Base-by-base conservation (phyloP, 2,888 invertebrate genomes). In the Erebia epiphron region DNA sequence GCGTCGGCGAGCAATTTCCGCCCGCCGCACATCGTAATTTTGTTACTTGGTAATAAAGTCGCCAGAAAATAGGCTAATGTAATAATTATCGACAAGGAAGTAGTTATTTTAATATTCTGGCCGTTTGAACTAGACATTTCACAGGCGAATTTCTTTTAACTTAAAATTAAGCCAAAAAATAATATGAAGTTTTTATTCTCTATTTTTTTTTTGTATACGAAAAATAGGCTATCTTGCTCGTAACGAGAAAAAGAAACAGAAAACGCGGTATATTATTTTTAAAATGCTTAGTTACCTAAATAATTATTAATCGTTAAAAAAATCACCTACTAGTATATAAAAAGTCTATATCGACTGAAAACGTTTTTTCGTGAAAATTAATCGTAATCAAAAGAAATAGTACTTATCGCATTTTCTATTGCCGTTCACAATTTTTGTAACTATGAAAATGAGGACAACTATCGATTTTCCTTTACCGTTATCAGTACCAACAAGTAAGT, bases 31-130 rank as follows among this genome's bases (percentile, higher is more conserved):
- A 82, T 79, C 77, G 80, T 84, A 79, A 86, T 89, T 90, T 85
- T 86, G 87, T 90, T 88, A 89, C 87, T 86, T 81, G 84, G 80
- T 90, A 87, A 88, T 89, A 87, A 89, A 89, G 85, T 84, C 82
- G 82, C 82, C 78, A 83, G 84, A 86, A 83, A 84, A 78, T 80
- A 82, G 82, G 82, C 78, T 86, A 84, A 83, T 80, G 77, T 80
- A 77, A 80, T 56, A 50, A 67, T 66, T 54, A 14, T 3, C 16
- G 5, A n/a, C 13, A n/a, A 21, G 13, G 43, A 13, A 26, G 3
- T n/a, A 26, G 14, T 60, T 9, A 46, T 64, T 41, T 50, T 54
- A 56, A 49, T 21, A 62, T 46, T 46, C 13, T 10, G 9, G 46
- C 18, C 13, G 2, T 43, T 43, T 21, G 2, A 21, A 13, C 14